A percentile compares a stretch with the other conserved stretches of the same genome.
phyloP scores from a whole-genome alignment of 1,140 invertebrate genomes.

The Drosophila triauraria region DNA sequence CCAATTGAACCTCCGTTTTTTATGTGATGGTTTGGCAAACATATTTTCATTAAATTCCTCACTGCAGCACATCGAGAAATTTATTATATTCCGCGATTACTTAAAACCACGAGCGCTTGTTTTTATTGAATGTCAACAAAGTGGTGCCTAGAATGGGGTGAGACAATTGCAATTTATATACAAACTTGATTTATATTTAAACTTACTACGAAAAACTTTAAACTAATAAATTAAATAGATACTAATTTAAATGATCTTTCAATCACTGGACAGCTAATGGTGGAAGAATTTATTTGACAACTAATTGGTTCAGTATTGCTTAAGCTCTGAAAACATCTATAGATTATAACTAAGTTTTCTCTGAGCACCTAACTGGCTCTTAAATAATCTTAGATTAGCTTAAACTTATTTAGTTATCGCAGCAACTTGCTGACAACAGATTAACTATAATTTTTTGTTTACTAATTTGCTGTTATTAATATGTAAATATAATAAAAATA shows the following conservation, averaged over 20 bases:
- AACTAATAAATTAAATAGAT: background rate
- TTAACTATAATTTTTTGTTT: background rate
- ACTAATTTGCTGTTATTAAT: background rate
- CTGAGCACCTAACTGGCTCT: background rate
- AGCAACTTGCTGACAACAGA: too few species aligned
- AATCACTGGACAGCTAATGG: background rate
- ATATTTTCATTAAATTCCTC: slow-evolving; percentile 13
- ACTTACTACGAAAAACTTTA: background rate
- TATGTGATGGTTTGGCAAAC: slow-evolving; percentile 29
- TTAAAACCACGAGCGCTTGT: slow-evolving; percentile 2
- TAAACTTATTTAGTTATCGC: background rate
- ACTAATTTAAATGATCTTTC: background rate
- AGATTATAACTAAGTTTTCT: slow-evolving; percentile 1
- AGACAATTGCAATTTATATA: background rate
- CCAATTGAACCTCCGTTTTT: background rate
- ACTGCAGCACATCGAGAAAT: slow-evolving; percentile 1
- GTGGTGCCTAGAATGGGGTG: background rate
- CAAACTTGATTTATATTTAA: slow-evolving; percentile 16
- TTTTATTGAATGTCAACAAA: slow-evolving; percentile 7
- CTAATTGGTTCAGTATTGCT: background rate
- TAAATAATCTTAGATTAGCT: background rate
- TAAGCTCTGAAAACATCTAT: too few species aligned
- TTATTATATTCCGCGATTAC: slow-evolving; percentile 6
- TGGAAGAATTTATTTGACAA: background rate
- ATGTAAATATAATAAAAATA: background rate